Base-by-base conservation (phyloP, 2,888 invertebrate species). In the Mythimna lalbum region DNA sequence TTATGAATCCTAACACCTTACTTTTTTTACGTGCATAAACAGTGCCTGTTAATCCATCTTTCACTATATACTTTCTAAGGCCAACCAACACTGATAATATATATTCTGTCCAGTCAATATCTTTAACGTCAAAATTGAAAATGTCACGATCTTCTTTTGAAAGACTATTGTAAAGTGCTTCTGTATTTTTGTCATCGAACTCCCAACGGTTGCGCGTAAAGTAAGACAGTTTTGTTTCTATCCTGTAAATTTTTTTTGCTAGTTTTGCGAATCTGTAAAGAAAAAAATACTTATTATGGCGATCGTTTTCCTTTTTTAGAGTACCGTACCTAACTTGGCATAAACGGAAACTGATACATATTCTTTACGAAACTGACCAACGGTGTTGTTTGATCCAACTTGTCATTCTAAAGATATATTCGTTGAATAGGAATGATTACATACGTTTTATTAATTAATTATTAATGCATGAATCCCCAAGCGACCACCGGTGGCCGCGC, bases 251-350 rank as follows among this genome's bases (percentile, higher is more conserved):
- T 36, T 36, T 73, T 0, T 4, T 47, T 2, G 70, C 57, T 6
- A 47, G 36, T 47, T 47, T 73, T 2, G 2, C 57, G 14, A 47
- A 73, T 12, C 72, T 77, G 69, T 21, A 77, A 72, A 69, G 0
- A 17, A 5, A 4, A 43, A 27, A 14, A 33, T 2, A 1, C 4
- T 2, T n/a, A n/a, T n/a, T n/a, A n/a, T n/a, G n/a, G n/a, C n/a
- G n/a, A n/a, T n/a, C n/a, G n/a, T n/a, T n/a, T n/a, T n/a, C n/a
- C n/a, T n/a, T 27, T 27, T 27, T 27, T 27, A 27, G 27, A 4
- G 3, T 27, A 3, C 27, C 27, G 27, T 27, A 27, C 27, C 27
- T 27, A 27, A 27, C 27, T 27, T 27, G 27, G 27, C 27, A 27
- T 27, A 27, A 27, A 27, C 27, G 3, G 27, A 27, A 27, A n/a